Evolutionary conservation across 1,140 invertebrate genomes (phyloP).

Genomic region (Marisa cornuarietis): DNA sequence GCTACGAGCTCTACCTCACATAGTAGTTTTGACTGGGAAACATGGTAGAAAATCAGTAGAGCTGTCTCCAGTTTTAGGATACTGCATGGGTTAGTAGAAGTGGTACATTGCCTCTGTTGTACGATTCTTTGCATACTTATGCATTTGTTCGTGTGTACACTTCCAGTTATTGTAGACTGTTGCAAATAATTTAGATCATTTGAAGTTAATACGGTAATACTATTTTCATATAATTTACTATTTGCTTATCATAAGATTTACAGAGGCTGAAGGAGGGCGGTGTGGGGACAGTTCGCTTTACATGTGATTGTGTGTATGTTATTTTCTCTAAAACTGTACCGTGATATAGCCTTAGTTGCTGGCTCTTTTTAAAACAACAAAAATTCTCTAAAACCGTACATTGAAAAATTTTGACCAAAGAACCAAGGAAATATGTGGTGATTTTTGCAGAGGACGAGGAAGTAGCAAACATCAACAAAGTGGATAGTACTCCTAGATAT

Average conservation of each 20-base stretch:
- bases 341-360: too few relatives aligned
- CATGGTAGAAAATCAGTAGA: conserved; percentile 48
- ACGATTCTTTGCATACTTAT: not conserved
- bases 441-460: conserved; percentile 29
- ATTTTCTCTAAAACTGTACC: too few relatives aligned
- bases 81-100: conserved; percentile 1
- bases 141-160: not conserved
- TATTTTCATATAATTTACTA: not conserved
- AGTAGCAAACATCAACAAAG: conserved; percentile 15
- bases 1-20: conserved; percentile 72
- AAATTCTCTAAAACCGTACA: too few relatives aligned
- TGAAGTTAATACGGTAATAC: too few relatives aligned
- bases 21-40: conserved; percentile 66
- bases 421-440: too few relatives aligned
- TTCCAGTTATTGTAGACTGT: too few relatives aligned
- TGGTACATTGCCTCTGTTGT: not conserved
- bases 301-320: not conserved
- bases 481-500: not conserved
- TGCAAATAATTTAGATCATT: too few relatives aligned
- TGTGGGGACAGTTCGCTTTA: too few relatives aligned
- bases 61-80: conserved; percentile 27
- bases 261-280: too few relatives aligned
- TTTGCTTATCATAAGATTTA: too few relatives aligned
- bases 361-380: too few relatives aligned
- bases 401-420: too few relatives aligned